phyloP scores from a whole-genome alignment of 2,113 vertebrate genomes.

The Trogon melanurus region DNA sequence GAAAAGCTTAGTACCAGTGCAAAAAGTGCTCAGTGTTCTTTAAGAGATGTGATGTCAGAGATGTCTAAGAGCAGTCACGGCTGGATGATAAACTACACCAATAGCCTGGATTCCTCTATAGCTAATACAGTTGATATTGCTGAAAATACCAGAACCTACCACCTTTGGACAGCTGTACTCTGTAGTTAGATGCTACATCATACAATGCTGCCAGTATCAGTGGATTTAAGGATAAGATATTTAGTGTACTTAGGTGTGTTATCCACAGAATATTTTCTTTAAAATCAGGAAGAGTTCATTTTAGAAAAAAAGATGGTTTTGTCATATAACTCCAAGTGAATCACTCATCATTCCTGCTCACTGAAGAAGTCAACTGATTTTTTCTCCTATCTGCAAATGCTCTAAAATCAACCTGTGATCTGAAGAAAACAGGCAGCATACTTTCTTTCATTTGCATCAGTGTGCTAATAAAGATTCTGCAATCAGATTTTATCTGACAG shows the following conservation, averaged over 20 bases:
- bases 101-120: neutral
- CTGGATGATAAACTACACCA: neutral
- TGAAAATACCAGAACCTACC: neutral
- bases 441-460: neutral
- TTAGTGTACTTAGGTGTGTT: neutral
- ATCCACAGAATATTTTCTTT: neutral
- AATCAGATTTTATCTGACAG: neutral
- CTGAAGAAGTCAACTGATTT: neutral
- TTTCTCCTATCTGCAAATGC: neutral
- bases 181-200: neutral
- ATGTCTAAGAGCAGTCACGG: neutral
- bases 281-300: neutral
- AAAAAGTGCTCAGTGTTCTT: neutral
- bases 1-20: neutral
- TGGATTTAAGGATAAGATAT: neutral
- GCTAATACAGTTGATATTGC: neutral
- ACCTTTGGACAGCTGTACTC: neutral
- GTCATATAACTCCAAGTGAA: neutral
- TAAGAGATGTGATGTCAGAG: neutral
- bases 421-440: neutral
- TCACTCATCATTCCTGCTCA: neutral
- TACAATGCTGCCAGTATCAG: neutral
- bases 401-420: neutral
- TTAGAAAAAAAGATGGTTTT: neutral
- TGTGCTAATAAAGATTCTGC: slow-evolving; percentile 5